Conservation (phyloP, 1,140 invertebrate species). For the Agrypnia vestita region DNA sequence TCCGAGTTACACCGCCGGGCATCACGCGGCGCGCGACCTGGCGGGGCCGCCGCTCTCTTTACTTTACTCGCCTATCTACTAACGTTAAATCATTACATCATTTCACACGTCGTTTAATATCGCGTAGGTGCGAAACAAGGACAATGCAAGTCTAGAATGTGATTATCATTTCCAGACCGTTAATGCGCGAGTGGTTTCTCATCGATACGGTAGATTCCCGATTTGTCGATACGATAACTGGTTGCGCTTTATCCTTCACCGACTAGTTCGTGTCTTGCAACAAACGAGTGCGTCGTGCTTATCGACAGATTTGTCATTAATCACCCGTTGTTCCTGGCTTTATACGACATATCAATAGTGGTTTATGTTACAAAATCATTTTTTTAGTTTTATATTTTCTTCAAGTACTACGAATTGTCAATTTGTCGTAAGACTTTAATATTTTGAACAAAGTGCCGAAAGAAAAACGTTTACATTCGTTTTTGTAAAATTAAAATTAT, state of each 20-base stretch:
- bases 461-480: too few relatives aligned
- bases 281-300: background rate
- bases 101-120: too few relatives aligned
- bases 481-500: too few relatives aligned
- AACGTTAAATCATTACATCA: too few relatives aligned
- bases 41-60: background rate
- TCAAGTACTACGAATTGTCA: too few relatives aligned
- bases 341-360: too few relatives aligned
- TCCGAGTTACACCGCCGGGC: background rate
- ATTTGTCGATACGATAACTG: background rate
- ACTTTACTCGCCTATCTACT: too few relatives aligned
- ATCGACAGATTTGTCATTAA: background rate
- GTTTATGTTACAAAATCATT: too few relatives aligned
- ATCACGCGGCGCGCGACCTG: constrained; percentile 4
- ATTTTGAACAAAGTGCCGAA: too few relatives aligned
- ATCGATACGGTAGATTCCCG: background rate
- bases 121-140: background rate
- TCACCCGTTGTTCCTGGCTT: too few relatives aligned
- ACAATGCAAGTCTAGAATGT: background rate
- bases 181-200: background rate
- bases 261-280: constrained; percentile 4
- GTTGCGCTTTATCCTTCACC: background rate
- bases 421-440: too few relatives aligned
- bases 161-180: background rate
- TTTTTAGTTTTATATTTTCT: too few relatives aligned